Conservation (phyloP, 2,113 vertebrate species). For the Lycaon pictus region DNA sequence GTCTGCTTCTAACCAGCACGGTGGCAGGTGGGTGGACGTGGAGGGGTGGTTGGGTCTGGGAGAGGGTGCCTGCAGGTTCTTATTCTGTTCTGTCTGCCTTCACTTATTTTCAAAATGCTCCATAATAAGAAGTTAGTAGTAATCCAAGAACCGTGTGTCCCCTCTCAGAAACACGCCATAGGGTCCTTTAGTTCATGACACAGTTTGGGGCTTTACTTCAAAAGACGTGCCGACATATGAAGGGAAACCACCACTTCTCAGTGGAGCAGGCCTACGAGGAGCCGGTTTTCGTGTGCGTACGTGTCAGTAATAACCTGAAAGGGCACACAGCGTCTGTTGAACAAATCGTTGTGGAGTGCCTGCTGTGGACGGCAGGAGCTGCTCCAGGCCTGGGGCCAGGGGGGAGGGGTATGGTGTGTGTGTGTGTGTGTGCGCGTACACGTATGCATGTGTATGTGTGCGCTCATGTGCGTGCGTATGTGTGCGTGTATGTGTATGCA, state of each 20-base stretch:
- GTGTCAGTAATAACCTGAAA: rapidly evolving
- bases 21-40: not conserved
- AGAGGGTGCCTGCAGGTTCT: not conserved
- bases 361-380: rapidly evolving
- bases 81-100: not conserved
- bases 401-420: not conserved
- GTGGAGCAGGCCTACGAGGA: rapidly evolving
- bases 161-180: rapidly evolving
- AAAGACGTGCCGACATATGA: not conserved
- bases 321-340: not conserved
- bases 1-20: not conserved
- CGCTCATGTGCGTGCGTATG: not conserved
- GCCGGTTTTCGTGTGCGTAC: rapidly evolving
- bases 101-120: not conserved
- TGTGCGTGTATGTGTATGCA: not conserved
- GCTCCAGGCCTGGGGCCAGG: too few species aligned
- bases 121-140: not conserved
- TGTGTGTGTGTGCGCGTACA: too few species aligned
- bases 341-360: rapidly evolving
- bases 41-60: not conserved
- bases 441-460: not conserved
- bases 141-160: not conserved
- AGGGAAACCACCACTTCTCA: not conserved
- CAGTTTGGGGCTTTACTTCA: not conserved
- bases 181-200: not conserved